Base-by-base conservation (phyloP, 1,140 invertebrate genomes). In the Drosophila ambigua region DNA sequence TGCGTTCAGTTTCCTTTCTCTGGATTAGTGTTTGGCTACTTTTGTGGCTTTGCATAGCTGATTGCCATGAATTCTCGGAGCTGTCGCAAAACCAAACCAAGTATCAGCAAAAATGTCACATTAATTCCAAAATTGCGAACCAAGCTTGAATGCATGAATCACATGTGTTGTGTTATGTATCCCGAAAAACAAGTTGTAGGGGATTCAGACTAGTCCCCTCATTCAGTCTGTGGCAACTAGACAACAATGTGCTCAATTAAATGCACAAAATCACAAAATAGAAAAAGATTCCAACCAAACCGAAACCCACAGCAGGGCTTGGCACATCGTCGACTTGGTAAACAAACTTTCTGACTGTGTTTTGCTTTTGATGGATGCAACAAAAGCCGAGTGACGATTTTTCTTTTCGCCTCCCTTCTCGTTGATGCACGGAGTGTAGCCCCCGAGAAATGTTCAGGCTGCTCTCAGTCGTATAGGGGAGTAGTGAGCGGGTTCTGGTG, bases 181-280 rank as follows among this genome's bases (percentile, higher is more conserved):
- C 4, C 9, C 11, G 13, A 68, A 46, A 64, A 64, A 64, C 60
- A 63, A 16, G n/a, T 46, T 26, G 9, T 13, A 11, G 9, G 3
- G 3, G 0, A 35, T 35, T 9, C 54, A 31, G 28, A 7, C 3
- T 0, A 31, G 31, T 31, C 15, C 55, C 20, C 44, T 16, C 5
- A 5, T 0, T 39, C n/a, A 5, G 16, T 20, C 11, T 41, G 23
- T 39, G 20, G 64, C 39, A 69, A 58, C 65, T 65, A 58, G 67
- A 71, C 67, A 58, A 71, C 67, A 71, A 71, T 58, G 67, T 49
- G 44, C 52, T 69, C 67, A 71, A 71, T 71, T 71, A 71, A 71
- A 44, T 71, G 50, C 45, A 48, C 39, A 43, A 48, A 43, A 55
- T n/a, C 15, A 24, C 28, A 53, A 9, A 58, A 50, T 44, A 7